Conservation (phyloP, 2,797 vertebrate species). For the Enteromius viviparus region DNA sequence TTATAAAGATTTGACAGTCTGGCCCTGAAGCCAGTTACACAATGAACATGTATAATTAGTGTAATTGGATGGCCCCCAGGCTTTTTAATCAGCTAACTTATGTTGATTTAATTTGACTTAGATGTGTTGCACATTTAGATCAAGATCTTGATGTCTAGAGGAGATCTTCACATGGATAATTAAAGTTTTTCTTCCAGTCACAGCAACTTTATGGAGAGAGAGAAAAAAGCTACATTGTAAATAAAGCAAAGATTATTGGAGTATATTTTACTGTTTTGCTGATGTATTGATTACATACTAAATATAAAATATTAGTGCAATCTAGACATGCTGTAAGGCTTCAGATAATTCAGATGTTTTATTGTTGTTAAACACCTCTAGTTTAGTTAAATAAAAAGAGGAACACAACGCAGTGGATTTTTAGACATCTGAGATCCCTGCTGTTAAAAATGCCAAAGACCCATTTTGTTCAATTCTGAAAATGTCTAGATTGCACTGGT, state of each 20-base stretch:
- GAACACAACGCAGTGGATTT: conserved; percentile 30
- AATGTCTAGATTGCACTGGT: conserved; percentile 67
- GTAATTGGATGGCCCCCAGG: conserved; percentile 13
- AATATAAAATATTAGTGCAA: not conserved
- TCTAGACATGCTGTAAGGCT: not conserved
- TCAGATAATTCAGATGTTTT: conserved; percentile 14
- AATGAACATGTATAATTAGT: conserved; percentile 31
- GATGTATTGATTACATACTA: not conserved
- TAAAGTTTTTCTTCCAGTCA: conserved; percentile 4
- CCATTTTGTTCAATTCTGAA: conserved; percentile 64
- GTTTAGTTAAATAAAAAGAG: conserved; percentile 40
- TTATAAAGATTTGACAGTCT: conserved; percentile 29
- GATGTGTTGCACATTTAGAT: conserved; percentile 29
- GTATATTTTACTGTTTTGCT: not conserved
- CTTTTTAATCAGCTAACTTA: conserved; percentile 27
- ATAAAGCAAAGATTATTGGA: not conserved
- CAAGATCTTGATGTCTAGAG: conserved; percentile 12
- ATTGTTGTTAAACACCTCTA: conserved; percentile 43
- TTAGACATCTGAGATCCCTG: conserved; percentile 65
- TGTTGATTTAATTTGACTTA: conserved; percentile 37
- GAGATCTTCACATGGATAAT: conserved; percentile 36
- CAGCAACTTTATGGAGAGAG: not conserved
- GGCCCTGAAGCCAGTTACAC: conserved; percentile 14
- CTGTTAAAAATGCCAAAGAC: conserved; percentile 69
- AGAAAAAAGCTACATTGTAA: not conserved